These are phyloP conservation scores for Eledone cirrhosa DNA, from an alignment of 2,888 invertebrate species.

Conservation along the genomic window DNA sequence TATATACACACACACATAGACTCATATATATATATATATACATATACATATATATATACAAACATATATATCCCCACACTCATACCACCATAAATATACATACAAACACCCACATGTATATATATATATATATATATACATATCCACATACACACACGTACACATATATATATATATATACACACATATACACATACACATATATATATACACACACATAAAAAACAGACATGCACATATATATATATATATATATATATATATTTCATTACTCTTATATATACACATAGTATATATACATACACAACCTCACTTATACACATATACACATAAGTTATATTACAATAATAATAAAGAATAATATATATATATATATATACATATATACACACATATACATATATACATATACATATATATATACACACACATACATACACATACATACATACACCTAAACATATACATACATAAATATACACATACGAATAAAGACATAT, in stretches of 20 bases:
- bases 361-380: not conserved
- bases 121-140: not conserved
- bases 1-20: not conserved
- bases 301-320: too few relatives aligned
- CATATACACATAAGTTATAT: too few relatives aligned
- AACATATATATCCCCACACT: too few relatives aligned
- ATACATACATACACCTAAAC: not conserved
- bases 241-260: not conserved
- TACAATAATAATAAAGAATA: too few relatives aligned
- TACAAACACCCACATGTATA: not conserved
- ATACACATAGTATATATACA: too few relatives aligned
- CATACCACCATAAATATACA: not conserved
- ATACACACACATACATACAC: not conserved
- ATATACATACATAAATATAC: not conserved
- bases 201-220: not conserved
- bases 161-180: not conserved
- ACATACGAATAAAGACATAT: not conserved
- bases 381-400: not conserved
- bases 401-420: constrained; percentile 11
- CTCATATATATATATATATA: not conserved
- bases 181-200: not conserved
- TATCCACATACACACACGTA: not conserved
- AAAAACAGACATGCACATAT: too few relatives aligned
- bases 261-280: not conserved
- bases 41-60: not conserved